Conservation (phyloP, 2,888 invertebrate species). For the Anarsia innoxiella region DNA sequence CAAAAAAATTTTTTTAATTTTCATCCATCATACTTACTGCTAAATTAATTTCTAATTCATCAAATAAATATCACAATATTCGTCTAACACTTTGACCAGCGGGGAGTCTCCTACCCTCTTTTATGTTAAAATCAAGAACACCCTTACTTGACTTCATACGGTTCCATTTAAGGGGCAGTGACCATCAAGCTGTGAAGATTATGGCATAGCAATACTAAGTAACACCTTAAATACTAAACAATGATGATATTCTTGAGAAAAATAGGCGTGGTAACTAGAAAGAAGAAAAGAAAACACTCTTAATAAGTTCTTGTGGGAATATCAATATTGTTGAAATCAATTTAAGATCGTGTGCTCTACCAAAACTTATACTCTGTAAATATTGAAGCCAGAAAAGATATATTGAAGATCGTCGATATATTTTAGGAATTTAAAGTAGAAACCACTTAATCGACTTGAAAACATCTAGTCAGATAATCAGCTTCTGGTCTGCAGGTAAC, state of each 20-base stretch:
- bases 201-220: conserved; percentile 18
- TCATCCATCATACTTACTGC: conserved; percentile 34
- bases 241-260: conserved; percentile 30
- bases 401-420: too few species aligned
- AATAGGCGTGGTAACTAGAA: conserved; percentile 23
- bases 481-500: too few species aligned
- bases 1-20: background rate
- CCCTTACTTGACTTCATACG: conserved; percentile 14
- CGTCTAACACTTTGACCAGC: conserved; percentile 37
- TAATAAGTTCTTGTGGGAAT: too few species aligned
- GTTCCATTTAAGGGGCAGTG: conserved; percentile 24
- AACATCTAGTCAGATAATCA: too few species aligned
- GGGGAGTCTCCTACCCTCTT: conserved; percentile 33
- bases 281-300: too few species aligned
- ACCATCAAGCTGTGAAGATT: conserved; percentile 51
- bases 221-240: conserved; percentile 20
- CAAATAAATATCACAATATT: conserved; percentile 45
- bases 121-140: conserved; percentile 5
- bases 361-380: too few species aligned
- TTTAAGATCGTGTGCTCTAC: too few species aligned
- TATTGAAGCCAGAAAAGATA: too few species aligned
- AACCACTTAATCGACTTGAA: too few species aligned
- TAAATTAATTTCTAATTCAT: conserved; percentile 54
- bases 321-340: too few species aligned
- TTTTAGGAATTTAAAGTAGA: background rate